Evolutionary conservation across 2,113 vertebrate species (phyloP).

Genomic region (Gila orcuttii): DNA sequence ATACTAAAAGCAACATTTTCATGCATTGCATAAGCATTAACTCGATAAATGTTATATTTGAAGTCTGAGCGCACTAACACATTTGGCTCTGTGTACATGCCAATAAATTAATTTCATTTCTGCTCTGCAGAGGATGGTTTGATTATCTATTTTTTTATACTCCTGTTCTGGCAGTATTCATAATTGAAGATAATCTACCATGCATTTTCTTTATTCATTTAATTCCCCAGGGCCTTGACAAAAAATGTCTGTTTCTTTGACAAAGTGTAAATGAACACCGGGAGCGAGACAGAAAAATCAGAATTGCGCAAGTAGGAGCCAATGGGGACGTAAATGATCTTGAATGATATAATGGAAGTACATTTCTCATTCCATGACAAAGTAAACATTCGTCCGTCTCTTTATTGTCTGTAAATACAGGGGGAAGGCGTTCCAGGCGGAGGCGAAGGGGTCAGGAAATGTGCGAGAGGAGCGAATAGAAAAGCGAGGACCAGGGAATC

Average conservation of each 20-base stretch:
- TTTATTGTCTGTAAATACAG: slow-evolving; percentile 33
- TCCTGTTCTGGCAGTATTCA: slow-evolving; percentile 41
- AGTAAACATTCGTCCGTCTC: slow-evolving; percentile 63
- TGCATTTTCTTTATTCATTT: slow-evolving; percentile 53
- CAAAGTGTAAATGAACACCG: slow-evolving; percentile 54
- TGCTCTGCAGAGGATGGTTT: neutral
- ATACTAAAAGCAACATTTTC: neutral
- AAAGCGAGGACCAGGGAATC: neutral
- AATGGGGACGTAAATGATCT: slow-evolving; percentile 69
- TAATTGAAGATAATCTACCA: slow-evolving; percentile 43
- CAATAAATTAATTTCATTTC: slow-evolving; percentile 31
- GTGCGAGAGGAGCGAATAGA: slow-evolving; percentile 37
- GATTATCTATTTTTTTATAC: slow-evolving; percentile 26
- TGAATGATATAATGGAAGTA: slow-evolving; percentile 62
- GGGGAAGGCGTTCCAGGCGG: neutral
- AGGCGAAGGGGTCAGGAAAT: slow-evolving; percentile 32
- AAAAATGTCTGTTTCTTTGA: slow-evolving; percentile 55
- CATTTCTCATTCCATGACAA: slow-evolving; percentile 68
- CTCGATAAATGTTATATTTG: neutral
- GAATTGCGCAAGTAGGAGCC: slow-evolving; percentile 62
- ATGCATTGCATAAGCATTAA: slow-evolving; percentile 4
- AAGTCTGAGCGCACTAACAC: slow-evolving; percentile 3
- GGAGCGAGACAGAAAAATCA: slow-evolving; percentile 50
- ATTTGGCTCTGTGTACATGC: neutral
- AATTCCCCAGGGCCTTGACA: slow-evolving; percentile 44